Percentiles rank a stretch among this genome's conserved stretches.
These are phyloP conservation scores for Iphiclides podalirius DNA, from an alignment of 2,888 invertebrate genomes.

Conservation along the genomic window DNA sequence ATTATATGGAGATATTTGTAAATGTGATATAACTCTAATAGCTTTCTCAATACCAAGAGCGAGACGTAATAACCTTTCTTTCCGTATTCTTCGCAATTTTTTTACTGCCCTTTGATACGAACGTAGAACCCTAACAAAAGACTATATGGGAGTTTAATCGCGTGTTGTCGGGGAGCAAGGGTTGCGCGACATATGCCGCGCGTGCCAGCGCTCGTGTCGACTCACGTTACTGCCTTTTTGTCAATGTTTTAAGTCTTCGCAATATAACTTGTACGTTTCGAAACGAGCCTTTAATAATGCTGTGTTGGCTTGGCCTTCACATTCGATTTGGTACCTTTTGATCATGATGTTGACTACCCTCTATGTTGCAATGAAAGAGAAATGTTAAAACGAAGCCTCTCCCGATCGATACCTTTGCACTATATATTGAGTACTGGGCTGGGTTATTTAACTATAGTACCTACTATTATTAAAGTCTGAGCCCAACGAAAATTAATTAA, in stretches of 20 bases:
- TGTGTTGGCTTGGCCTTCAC: constrained; percentile 22
- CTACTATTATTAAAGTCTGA: too few species aligned
- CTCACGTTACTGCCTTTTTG: constrained; percentile 38
- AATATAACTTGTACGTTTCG: constrained; percentile 12
- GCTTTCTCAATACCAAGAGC: not conserved
- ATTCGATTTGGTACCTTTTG: not conserved
- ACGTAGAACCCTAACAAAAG: constrained; percentile 30
- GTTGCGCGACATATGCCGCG: constrained; percentile 56
- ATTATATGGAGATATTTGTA: too few species aligned
- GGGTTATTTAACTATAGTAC: too few species aligned
- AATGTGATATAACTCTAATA: constrained; percentile 33
- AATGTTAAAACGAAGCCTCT: not conserved
- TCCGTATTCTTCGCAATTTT: not conserved
- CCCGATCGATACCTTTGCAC: too few species aligned
- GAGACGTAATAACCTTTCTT: not conserved
- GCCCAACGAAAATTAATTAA: too few species aligned
- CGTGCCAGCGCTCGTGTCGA: constrained; percentile 43
- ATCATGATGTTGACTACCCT: not conserved
- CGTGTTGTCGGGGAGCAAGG: constrained; percentile 33
- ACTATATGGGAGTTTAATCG: constrained; percentile 35
- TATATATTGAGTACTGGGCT: too few species aligned
- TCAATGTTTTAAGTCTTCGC: constrained; percentile 21
- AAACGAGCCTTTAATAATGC: constrained; percentile 8
- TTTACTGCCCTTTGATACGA: not conserved
- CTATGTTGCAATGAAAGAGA: not conserved